Evolutionary conservation across 2,113 vertebrate genomes (phyloP), one percentile per base, ranked within the genome.

Genomic region (Oxygymnocypris stewartii): DNA sequence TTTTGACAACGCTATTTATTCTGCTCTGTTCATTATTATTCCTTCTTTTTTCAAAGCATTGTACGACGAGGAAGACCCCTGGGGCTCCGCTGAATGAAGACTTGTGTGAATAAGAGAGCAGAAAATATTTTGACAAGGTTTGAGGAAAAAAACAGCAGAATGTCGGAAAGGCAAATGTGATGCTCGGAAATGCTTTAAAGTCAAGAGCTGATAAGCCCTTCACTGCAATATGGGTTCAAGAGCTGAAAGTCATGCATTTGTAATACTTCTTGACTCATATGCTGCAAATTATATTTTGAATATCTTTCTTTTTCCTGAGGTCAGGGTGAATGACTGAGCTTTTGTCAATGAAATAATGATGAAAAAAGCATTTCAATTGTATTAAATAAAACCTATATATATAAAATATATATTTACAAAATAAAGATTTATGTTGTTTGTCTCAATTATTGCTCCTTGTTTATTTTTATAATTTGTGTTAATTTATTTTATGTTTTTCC

Each of bases 81-180:
- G 61, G 77, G 44, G 67, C 87, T 23, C 63, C 4, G 37, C 85
- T 89, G 7, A 83, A 87, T 47, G 47, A 84, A 82, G 40, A 49
- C 54, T 14, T 0, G 20, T 80, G 76, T 79, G 31, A 57, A 37
- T 23, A 51, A 57, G 54, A 25, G 57, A 25, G 20, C 78, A 79
- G 78, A 59, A 57, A 35, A 57, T 10, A 3, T 54, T 35, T 79
- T 79, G 49, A 61, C 35, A 61, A 1, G 54, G 35, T 80, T 42
- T 61, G 20, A 37, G 54, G 20, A 20, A 8, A 59, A 40, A 40
- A 23, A 2, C 2, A 37, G 51, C 37, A 47, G n/a, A 76, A 76
- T 76, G 44, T 14, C 63, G 31, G 31, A 59, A 16, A 61, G 35
- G 35, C 57, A 63, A 63, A 42, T 25, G 57, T 4, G 12, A 80